Evolutionary conservation across 35 echinoderm and acorn worm species (phyloP), one percentile per base, ranked within the genome.

Genomic region (Holothuria glaberrima): DNA sequence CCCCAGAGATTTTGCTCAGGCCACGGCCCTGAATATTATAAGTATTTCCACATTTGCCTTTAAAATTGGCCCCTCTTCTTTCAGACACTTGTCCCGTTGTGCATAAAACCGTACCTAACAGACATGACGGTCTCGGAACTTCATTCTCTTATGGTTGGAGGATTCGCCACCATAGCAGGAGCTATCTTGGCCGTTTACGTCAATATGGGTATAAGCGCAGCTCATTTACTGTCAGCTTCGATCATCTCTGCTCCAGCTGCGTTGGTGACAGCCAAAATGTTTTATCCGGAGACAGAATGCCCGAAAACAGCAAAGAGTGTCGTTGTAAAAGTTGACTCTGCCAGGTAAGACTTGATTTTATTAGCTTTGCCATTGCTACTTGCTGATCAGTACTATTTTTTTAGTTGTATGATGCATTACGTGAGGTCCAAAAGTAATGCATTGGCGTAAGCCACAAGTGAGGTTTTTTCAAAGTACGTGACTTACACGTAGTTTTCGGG

Each of bases 211-310:
- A 94, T 94, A 75, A 97, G 92, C 50, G 92, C 92, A 22, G 86
- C 95, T 36, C 95, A 97, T 59, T 90, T 97, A 38, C 70, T 97
- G 17, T 91, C 95, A 0, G 95, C 95, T 28, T 97, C 95, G 38
- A 94, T 97, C 30, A 97, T 97, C 59, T 97, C 95, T n/a, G 95
- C 95, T 17, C 95, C 95, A 57, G 95, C 95, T 27, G 95, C 95
- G 12, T 78, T 97, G 45, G 95, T 90, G 38, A 58, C 78, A 6
- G 72, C 95, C 20, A 97, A 97, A 79, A 94, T 97, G 65, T 92
- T 94, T 64, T 94, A 92, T 64, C 95, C 95, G 3, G 95, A 97
- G 79, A 87, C 73, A 5, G 88, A 46, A 59, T 85, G 84, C 62
- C 95, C 95, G 3, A 94, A 94, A 68, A 94, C 92, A 54, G 78